These are phyloP conservation scores for Bovichtus diacanthus DNA, from an alignment of 2,797 vertebrate genomes.

Conservation along the genomic window DNA sequence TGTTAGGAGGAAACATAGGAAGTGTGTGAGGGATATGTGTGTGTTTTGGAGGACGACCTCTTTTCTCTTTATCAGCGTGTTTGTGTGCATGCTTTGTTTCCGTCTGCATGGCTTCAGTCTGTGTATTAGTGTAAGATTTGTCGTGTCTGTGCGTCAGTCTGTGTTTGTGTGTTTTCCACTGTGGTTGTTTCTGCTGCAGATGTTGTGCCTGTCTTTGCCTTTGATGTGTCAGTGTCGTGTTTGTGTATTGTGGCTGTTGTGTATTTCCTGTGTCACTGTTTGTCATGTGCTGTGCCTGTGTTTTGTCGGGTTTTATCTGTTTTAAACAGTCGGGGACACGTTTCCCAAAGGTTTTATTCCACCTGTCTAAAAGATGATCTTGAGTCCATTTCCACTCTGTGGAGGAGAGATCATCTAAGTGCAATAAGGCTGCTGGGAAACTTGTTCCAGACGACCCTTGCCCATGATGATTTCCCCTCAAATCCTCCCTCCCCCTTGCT, in stretches of 20 bases:
- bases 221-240: slow-evolving; percentile 63
- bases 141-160: slow-evolving; percentile 42
- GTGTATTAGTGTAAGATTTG: slow-evolving; percentile 36
- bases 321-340: slow-evolving; percentile 72
- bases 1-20: neutral
- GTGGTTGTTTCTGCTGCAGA: slow-evolving; percentile 33
- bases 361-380: slow-evolving; percentile 73
- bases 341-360: slow-evolving; percentile 77
- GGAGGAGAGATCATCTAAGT: slow-evolving; percentile 79
- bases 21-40: slow-evolving; percentile 34
- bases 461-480: slow-evolving; percentile 74
- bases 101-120: slow-evolving; percentile 63
- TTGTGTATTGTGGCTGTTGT: slow-evolving; percentile 66
- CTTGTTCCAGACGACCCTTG: slow-evolving; percentile 70
- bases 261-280: slow-evolving; percentile 52
- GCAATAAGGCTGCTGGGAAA: slow-evolving; percentile 77
- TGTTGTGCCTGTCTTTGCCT: slow-evolving; percentile 49
- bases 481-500: slow-evolving; percentile 62
- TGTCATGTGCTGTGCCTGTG: slow-evolving; percentile 72
- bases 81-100: slow-evolving; percentile 67
- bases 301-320: slow-evolving; percentile 71
- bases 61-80: slow-evolving; percentile 46
- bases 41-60: slow-evolving; percentile 23
- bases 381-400: slow-evolving; percentile 52
- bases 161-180: slow-evolving; percentile 34